Conservation (phyloP, 2,888 invertebrate species). For the Cephus pygmeus region DNA sequence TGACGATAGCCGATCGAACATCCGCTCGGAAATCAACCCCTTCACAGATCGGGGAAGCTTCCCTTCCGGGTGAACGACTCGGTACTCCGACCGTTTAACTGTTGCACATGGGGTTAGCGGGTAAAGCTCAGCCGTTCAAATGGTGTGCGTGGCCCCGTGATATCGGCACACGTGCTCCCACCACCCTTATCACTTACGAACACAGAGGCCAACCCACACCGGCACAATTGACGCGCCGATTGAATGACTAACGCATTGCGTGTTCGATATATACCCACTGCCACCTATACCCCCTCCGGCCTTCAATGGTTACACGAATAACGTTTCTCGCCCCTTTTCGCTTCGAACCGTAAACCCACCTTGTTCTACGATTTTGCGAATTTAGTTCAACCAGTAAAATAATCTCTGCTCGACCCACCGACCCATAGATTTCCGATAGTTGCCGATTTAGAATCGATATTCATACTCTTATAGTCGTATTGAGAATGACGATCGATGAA, state of each 20-base stretch:
- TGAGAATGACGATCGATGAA: background rate
- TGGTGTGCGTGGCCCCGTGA: constrained; percentile 11
- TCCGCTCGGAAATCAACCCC: constrained; percentile 5
- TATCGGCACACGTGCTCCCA: constrained; percentile 19
- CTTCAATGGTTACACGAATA: background rate
- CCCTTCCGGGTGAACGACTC: constrained; percentile 35
- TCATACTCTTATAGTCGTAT: background rate
- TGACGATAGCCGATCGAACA: background rate
- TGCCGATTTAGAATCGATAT: background rate
- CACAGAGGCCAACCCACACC: background rate
- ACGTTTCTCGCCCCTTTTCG: background rate
- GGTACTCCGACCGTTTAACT: constrained; percentile 37
- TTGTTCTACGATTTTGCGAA: background rate
- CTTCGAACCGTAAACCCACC: background rate
- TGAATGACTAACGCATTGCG: constrained; percentile 7
- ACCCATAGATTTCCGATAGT: background rate
- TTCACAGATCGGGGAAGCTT: constrained; percentile 15
- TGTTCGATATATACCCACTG: background rate
- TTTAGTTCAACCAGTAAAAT: background rate
- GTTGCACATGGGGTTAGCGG: constrained; percentile 43
- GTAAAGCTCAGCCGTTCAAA: constrained; percentile 4
- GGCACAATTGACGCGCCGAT: background rate
- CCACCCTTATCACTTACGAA: constrained; percentile 9
- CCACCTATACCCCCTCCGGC: background rate
- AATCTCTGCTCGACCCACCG: background rate